phyloP scores from a whole-genome alignment of 2,888 invertebrate genomes.

The Cataglyphis livida region DNA sequence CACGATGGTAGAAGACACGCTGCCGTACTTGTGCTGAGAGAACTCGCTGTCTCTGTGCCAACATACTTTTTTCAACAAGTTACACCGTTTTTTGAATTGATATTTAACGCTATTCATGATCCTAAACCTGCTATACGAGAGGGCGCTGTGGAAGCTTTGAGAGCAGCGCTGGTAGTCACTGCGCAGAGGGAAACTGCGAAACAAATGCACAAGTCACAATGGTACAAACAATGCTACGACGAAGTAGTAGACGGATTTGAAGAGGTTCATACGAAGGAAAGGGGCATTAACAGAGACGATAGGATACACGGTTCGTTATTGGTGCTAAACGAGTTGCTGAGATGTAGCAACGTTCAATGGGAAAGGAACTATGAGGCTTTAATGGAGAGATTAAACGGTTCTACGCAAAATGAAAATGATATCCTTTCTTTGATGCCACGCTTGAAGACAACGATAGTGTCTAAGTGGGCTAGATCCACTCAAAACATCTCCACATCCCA shows the following conservation, averaged over 20 bases:
- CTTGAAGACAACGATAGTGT: slow-evolving; percentile 88
- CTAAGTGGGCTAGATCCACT: slow-evolving; percentile 83
- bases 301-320: slow-evolving; percentile 96
- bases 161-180: slow-evolving; percentile 97
- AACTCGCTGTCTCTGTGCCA: slow-evolving; percentile 97
- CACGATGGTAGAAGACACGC: slow-evolving; percentile 97
- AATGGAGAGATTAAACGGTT: slow-evolving; percentile 88
- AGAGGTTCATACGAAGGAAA: slow-evolving; percentile 89
- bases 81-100: slow-evolving; percentile 96
- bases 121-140: slow-evolving; percentile 96
- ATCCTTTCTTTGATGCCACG: slow-evolving; percentile 88
- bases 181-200: slow-evolving; percentile 98
- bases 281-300: slow-evolving; percentile 94
- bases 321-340: slow-evolving; percentile 96
- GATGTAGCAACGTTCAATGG: slow-evolving; percentile 96
- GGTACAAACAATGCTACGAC: slow-evolving; percentile 97
- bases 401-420: slow-evolving; percentile 85
- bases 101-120: slow-evolving; percentile 96
- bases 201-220: slow-evolving; percentile 94
- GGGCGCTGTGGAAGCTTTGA: slow-evolving; percentile 96
- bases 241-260: slow-evolving; percentile 94
- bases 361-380: slow-evolving; percentile 92
- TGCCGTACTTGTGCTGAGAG: slow-evolving; percentile 96
- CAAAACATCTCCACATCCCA: slow-evolving; percentile 77
- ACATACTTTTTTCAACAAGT: slow-evolving; percentile 99